Evolutionary conservation across 2,113 vertebrate genomes (phyloP).

Genomic region (Cranoglanis bouderius): DNA sequence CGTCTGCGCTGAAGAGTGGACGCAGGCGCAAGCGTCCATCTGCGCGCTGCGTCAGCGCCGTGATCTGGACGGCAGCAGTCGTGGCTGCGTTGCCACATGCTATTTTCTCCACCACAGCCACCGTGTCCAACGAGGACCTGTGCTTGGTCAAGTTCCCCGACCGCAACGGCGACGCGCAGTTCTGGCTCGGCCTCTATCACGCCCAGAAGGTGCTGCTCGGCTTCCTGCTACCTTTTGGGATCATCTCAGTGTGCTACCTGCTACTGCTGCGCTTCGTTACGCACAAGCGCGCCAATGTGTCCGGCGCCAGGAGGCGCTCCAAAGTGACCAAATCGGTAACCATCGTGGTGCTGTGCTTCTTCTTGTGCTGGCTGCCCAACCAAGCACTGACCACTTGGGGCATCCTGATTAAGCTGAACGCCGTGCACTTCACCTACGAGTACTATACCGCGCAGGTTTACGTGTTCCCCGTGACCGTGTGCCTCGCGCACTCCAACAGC

Average conservation of each 20-base stretch:
- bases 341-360: slow-evolving; percentile 91
- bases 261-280: slow-evolving; percentile 87
- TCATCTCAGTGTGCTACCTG: slow-evolving; percentile 88
- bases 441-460: slow-evolving; percentile 92
- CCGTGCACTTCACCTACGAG: slow-evolving; percentile 84
- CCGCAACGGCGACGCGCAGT: slow-evolving; percentile 76
- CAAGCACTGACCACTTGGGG: slow-evolving; percentile 93
- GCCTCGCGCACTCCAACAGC: slow-evolving; percentile 96
- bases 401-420: slow-evolving; percentile 92
- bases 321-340: slow-evolving; percentile 93
- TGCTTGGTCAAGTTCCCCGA: slow-evolving; percentile 91
- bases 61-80: slow-evolving; percentile 83
- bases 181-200: slow-evolving; percentile 92
- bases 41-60: slow-evolving; percentile 74
- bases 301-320: slow-evolving; percentile 82
- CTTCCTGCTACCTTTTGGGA: slow-evolving; percentile 81
- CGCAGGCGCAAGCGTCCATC: slow-evolving; percentile 69
- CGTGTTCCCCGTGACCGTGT: slow-evolving; percentile 90
- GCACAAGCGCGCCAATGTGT: slow-evolving; percentile 75
- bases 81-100: slow-evolving; percentile 86
- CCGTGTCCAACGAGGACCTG: slow-evolving; percentile 83
- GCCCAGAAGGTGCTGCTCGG: slow-evolving; percentile 91
- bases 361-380: slow-evolving; percentile 96
- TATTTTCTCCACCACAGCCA: slow-evolving; percentile 88
- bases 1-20: slow-evolving; percentile 82